A percentile compares a stretch with the other conserved stretches of the same genome.
Conservation (phyloP, 2,113 vertebrate species). For the Stigmatopora nigra region DNA sequence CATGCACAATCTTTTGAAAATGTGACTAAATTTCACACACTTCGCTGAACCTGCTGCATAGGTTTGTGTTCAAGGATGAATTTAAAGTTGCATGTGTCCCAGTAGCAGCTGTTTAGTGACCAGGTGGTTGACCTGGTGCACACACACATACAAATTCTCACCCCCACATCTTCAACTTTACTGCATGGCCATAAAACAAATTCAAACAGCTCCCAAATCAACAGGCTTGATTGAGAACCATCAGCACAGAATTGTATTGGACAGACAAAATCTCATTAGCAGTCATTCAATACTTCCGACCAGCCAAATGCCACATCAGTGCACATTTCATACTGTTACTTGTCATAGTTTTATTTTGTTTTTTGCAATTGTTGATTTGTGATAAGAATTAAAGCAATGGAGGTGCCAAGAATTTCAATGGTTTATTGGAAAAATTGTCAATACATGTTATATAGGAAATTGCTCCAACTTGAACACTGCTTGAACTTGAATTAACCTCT, state of each 20-base stretch:
- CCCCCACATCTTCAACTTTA: conserved; percentile 51
- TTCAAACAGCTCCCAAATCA: conserved; percentile 62
- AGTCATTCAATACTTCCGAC: conserved; percentile 15
- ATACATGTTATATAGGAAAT: no score
- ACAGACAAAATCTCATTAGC: conserved; percentile 50
- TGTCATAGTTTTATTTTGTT: neutral
- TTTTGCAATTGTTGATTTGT: neutral
- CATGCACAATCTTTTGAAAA: conserved; percentile 20
- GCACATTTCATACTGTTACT: neutral
- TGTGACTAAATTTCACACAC: conserved; percentile 38
- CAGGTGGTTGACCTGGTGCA: conserved; percentile 51
- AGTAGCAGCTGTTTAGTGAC: conserved; percentile 56
- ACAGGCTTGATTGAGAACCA: conserved; percentile 46
- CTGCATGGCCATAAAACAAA: conserved; percentile 58
- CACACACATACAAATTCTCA: conserved; percentile 31
- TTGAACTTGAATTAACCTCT: neutral
- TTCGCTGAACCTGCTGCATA: conserved; percentile 25
- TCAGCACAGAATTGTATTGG: conserved; percentile 44
- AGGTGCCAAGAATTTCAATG: neutral
- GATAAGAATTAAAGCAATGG: neutral
- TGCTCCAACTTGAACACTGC: neutral
- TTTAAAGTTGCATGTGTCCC: conserved; percentile 47
- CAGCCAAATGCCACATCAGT: neutral
- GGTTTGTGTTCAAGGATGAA: conserved; percentile 27
- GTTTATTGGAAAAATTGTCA: no score